These are phyloP conservation scores for Eira barbara DNA, from an alignment of 2,113 vertebrate species.

Conservation along the genomic window DNA sequence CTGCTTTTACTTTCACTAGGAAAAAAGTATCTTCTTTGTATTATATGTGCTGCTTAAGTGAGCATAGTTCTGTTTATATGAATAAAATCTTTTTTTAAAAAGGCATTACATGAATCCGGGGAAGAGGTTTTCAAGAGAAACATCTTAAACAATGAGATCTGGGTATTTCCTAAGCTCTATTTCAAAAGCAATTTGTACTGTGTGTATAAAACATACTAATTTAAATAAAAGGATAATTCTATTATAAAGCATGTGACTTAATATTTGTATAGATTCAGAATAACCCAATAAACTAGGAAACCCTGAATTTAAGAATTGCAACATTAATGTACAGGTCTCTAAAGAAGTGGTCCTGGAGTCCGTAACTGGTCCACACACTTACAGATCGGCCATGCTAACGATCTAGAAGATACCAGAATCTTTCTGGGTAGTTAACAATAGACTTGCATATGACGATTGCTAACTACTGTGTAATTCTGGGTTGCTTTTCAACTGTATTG, in stretches of 20 bases:
- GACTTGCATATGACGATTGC: neutral
- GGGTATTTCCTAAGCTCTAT: neutral
- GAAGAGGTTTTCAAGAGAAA: neutral
- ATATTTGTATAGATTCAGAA: neutral
- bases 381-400: neutral
- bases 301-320: neutral
- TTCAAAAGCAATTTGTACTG: constrained; percentile 17
- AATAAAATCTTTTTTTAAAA: neutral
- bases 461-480: neutral
- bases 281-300: neutral
- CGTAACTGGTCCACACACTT: neutral
- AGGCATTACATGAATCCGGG: neutral
- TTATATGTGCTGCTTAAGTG: neutral
- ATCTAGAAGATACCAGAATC: neutral
- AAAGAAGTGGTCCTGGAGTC: neutral
- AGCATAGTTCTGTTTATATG: neutral
- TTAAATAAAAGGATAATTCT: constrained; percentile 23
- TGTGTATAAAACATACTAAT: neutral
- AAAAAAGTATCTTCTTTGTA: neutral
- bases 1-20: neutral
- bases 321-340: neutral
- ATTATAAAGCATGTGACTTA: neutral
- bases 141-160: neutral
- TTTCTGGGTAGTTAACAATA: neutral
- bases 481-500: neutral